phyloP scores from a whole-genome alignment of 2,797 vertebrate genomes.

The Liasis olivaceus region DNA sequence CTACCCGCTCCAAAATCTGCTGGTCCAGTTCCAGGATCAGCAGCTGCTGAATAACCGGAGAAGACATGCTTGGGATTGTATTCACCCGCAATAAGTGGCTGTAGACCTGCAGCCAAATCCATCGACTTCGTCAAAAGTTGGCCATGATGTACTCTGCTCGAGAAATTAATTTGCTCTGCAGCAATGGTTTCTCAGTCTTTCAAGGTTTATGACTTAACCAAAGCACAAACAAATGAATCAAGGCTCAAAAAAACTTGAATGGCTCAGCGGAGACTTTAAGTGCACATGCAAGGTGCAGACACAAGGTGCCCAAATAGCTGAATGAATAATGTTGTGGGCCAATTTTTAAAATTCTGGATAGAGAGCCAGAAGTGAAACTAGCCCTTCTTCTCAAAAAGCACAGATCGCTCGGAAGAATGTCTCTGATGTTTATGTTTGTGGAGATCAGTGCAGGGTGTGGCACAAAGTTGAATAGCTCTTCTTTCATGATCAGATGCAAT shows the following conservation, averaged over 20 bases:
- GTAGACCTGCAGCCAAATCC: neutral
- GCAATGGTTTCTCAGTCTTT: neutral
- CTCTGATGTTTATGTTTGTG: constrained; percentile 9
- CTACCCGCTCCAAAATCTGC: neutral
- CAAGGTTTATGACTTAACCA: neutral
- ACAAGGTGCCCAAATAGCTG: neutral
- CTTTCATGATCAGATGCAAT: constrained; percentile 18
- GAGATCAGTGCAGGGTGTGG: neutral
- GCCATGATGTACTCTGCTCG: neutral
- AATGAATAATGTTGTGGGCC: neutral
- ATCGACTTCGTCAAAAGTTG: neutral
- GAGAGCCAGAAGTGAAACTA: neutral
- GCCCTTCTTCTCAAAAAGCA: neutral
- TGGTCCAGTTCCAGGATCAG: neutral
- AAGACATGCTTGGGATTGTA: neutral
- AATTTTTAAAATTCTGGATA: neutral
- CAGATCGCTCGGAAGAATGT: neutral
- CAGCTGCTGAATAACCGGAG: neutral
- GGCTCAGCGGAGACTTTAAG: neutral
- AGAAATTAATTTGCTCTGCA: neutral
- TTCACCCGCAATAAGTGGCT: neutral
- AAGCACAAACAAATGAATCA: neutral
- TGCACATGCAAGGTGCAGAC: neutral
- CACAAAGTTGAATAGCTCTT: neutral
- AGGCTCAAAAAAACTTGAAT: neutral